Percentiles rank a stretch among this genome's conserved stretches.
Evolutionary conservation across 2,113 vertebrate genomes (phyloP).

Genomic region (Gavia stellata): DNA sequence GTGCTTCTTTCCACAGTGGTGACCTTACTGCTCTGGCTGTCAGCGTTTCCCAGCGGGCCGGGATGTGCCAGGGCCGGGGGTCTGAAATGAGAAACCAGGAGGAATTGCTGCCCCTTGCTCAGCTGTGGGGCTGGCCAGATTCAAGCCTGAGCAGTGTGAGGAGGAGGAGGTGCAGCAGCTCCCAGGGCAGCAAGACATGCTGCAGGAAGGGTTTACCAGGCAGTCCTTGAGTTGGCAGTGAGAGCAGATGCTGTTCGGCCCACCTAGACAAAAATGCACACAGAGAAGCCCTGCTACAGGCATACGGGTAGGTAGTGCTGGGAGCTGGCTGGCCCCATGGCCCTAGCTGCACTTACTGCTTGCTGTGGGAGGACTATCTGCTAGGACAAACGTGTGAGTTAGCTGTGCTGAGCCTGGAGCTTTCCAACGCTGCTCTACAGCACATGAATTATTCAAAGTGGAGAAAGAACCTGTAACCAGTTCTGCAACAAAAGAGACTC

Average conservation of each 20-base stretch:
- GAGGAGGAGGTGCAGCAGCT: not conserved
- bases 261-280: not conserved
- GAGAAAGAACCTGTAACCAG: not conserved
- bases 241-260: not conserved
- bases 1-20: not conserved
- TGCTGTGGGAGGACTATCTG: accelerated
- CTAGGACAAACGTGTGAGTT: not conserved
- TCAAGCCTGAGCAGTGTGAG: not conserved
- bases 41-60: accelerated
- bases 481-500: not conserved
- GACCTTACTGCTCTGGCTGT: not conserved
- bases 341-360: not conserved
- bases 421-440: not conserved
- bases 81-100: not conserved
- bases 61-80: too few species aligned
- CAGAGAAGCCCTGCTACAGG: not conserved
- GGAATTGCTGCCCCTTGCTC: not conserved
- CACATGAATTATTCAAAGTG: not conserved
- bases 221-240: not conserved
- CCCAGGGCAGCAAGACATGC: not conserved
- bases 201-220: not conserved
- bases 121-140: not conserved
- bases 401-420: not conserved
- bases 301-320: accelerated
- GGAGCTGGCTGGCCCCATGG: not conserved